Base-by-base conservation (phyloP, 2,797 vertebrate species). In the Spinibarbus caldwelli region DNA sequence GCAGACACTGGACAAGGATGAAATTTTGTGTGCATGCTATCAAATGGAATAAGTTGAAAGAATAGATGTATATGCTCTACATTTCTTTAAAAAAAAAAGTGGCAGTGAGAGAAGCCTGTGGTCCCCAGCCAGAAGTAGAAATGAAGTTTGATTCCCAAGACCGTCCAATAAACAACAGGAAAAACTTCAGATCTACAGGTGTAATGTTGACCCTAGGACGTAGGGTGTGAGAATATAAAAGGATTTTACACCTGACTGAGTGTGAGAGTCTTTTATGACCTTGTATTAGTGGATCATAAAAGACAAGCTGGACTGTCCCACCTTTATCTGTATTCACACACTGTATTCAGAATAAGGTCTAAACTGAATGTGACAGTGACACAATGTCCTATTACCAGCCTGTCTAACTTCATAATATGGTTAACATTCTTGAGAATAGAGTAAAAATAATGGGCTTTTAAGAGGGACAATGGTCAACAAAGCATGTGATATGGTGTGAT, bases 191-290 rank as follows among this genome's bases (percentile, higher is more conserved):
- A 80, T 45, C 29, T 31, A 41, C 23, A 81, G 78, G 82, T 64
- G 52, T 85, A 68, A 79, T 45, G 26, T 36, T 49, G 59, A 82
- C 66, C 57, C 43, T 2, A 43, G 79, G 8, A 29, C 31, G 6
- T 6, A 72, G 29, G 34, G 66, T 80, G 59, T 31, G 47, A 26
- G 43, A 57, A 62, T 38, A 45, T 15, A 59, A 66, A 66, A 29
- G 49, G 66, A 21, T 72, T 41, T 82, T 75, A 83, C 67, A 78
- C 70, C 64, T 68, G 64, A 73, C 49, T 66, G 4, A 66, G 31
- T 79, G 26, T 29, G 67, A 83, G 66, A 86, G 54, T 88, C 76
- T 86, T 88, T 86, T 84, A 88, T 80, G 70, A 43, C 54, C 59
- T 64, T 45, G 52, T 36, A 79, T 70, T 66, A 87, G 15, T 41